Evolutionary conservation across 2,888 invertebrate genomes (phyloP), one percentile per base, ranked within the genome.

Genomic region (Stenolophus ochropezus): DNA sequence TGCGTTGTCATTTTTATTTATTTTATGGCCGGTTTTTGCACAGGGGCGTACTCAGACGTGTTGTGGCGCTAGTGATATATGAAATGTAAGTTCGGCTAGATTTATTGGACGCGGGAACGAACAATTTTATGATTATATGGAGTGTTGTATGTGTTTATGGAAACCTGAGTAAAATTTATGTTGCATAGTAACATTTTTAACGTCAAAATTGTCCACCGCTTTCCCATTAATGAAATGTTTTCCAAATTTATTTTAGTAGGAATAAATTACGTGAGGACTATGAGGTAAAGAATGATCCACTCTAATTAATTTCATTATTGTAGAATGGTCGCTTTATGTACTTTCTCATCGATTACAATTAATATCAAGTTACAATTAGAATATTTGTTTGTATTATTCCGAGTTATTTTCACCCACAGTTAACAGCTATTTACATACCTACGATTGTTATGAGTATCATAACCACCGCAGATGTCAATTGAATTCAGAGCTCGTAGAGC

Each of bases 1-100:
- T 69, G 65, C 65, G 33, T 20, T 69, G 65, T 69, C 65, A 69
- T 69, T 69, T 69, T 69, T 69, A 69, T 69, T 69, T 69, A 69
- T 69, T 69, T 69, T 33, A 69, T 33, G 18, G 65, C 18, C 3
- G 20, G 65, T 69, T 69, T 69, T 33, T 69, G 18, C 65, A 33
- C 65, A 69, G 65, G 33, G 65, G 33, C 65, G 65, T 8, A 69
- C 33, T 69, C 65, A 69, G 65, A 14, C 14, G 18, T 69, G 65
- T 69, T 69, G 65, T 69, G 33, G 65, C 16, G 18, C 42, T 18
- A 14, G 33, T 69, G 65, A 69, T 69, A 33, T 69, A 69, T 69
- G 65, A 33, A 69, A 69, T 69, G 65, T 69, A 69, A 69, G 65
- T 69, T 69, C 14, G 18, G 27, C 33, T 33, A 69, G 61, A 69